Evolutionary conservation across 2,113 vertebrate genomes (phyloP).

Genomic region (Oryzias curvinotus): DNA sequence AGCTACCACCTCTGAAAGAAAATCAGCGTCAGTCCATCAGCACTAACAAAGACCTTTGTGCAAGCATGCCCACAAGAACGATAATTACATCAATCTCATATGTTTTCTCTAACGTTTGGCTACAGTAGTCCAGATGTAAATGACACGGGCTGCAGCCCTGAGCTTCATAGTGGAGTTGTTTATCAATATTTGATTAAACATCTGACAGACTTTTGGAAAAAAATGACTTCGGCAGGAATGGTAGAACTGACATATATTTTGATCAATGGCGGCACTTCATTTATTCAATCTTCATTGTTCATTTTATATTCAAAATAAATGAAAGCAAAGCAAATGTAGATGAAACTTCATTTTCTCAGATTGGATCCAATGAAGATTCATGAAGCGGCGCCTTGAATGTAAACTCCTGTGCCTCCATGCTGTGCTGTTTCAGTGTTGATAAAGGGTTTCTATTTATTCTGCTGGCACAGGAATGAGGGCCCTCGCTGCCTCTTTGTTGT

Average conservation of each 20-base stretch:
- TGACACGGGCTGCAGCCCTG: constrained; percentile 4
- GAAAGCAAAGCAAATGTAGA: too few relatives aligned
- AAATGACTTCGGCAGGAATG: constrained; percentile 1
- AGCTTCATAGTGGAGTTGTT: background rate
- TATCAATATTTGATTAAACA: constrained; percentile 32
- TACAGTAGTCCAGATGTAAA: constrained; percentile 7
- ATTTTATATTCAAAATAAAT: constrained; percentile 10
- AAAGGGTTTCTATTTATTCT: constrained; percentile 61
- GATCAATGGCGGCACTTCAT: constrained; percentile 1
- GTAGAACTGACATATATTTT: constrained; percentile 3
- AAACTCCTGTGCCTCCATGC: constrained; percentile 15
- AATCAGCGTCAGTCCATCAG: too few relatives aligned
- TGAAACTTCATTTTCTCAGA: constrained; percentile 22
- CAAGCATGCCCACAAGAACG: too few relatives aligned
- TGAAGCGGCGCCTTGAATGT: constrained; percentile 16
- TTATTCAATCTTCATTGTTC: constrained; percentile 9
- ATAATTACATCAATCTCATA: too few relatives aligned
- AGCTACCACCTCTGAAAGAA: too few relatives aligned
- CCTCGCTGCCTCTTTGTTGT: constrained; percentile 51
- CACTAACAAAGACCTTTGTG: too few relatives aligned
- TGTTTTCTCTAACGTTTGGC: background rate
- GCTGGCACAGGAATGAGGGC: constrained; percentile 36
- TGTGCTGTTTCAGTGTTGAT: constrained; percentile 41
- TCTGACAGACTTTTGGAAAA: constrained; percentile 10
- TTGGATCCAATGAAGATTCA: constrained; percentile 13